A percentile compares a stretch with the other conserved stretches of the same genome.
These are phyloP conservation scores for Cephus sareptanus DNA, from an alignment of 2,888 invertebrate species.

Conservation along the genomic window DNA sequence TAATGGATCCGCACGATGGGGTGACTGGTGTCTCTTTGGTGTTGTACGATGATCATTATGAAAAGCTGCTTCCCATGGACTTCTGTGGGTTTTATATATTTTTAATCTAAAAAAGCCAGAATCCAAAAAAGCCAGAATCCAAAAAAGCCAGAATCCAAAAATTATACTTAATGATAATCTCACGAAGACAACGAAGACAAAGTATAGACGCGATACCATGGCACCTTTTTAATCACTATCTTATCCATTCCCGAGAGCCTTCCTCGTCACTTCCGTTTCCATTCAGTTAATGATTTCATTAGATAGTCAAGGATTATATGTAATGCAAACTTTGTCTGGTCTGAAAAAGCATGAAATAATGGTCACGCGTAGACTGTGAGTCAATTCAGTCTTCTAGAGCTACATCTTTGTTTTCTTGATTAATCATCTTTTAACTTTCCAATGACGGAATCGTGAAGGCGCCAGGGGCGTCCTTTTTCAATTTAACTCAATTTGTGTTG, in stretches of 20 bases:
- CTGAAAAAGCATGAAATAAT: neutral
- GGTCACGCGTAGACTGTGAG: neutral
- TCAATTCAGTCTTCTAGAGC: neutral
- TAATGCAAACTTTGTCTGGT: neutral
- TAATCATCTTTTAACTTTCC: neutral
- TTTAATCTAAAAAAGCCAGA: neutral
- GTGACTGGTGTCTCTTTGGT: neutral
- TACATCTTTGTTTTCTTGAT: neutral
- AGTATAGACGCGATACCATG: neutral
- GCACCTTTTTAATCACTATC: neutral
- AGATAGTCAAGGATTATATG: neutral
- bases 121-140: neutral
- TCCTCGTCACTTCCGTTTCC: neutral
- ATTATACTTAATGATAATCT: neutral
- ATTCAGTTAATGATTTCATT: neutral
- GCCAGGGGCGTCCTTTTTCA: neutral
- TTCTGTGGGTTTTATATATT: neutral
- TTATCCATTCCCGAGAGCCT: neutral
- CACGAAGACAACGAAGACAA: neutral
- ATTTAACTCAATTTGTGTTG: neutral
- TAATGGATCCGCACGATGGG: neutral
- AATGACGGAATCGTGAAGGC: neutral
- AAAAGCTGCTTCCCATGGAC: neutral
- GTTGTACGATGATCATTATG: neutral
- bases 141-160: neutral